Conservation (phyloP, 2,888 invertebrate species). For the Drosophila falleni region DNA sequence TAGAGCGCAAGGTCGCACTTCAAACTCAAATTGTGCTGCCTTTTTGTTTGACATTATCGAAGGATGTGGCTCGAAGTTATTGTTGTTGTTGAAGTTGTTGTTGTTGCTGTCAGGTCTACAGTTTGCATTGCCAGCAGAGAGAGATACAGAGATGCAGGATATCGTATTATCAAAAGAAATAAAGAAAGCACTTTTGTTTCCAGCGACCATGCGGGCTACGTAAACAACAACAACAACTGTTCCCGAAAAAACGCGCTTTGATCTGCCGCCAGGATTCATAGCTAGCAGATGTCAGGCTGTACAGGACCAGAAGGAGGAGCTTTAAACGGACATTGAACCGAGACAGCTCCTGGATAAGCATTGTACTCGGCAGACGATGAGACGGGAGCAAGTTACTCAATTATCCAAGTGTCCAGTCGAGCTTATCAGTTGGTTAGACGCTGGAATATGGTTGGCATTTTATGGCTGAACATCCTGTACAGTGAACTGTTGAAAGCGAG, state of each 20-base stretch:
- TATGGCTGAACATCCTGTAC: constrained; percentile 34
- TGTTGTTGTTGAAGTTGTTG: constrained; percentile 36
- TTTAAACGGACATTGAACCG: constrained; percentile 70
- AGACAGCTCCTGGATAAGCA: constrained; percentile 40
- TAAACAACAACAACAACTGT: constrained; percentile 47
- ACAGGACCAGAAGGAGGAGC: constrained; percentile 16
- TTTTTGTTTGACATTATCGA: constrained; percentile 74
- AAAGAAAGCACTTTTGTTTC: constrained; percentile 55
- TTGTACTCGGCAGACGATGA: constrained; percentile 23
- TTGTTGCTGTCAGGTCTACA: constrained; percentile 31
- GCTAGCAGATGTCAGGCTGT: constrained; percentile 3
- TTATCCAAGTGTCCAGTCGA: constrained; percentile 77
- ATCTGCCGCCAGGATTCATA: constrained; percentile 35
- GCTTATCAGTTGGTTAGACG: constrained; percentile 56
- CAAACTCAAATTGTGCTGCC: constrained; percentile 72
- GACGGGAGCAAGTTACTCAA: constrained; percentile 66
- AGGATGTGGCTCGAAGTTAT: constrained; percentile 44
- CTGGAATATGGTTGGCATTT: constrained; percentile 28
- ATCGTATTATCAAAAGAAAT: constrained; percentile 57
- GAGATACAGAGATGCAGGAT: constrained; percentile 49
- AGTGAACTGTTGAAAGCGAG: not conserved
- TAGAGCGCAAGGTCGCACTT: constrained; percentile 67
- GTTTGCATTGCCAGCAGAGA: constrained; percentile 39
- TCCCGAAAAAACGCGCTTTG: constrained; percentile 56
- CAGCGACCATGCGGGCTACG: constrained; percentile 43